Percentiles rank a stretch among this genome's conserved stretches.
These are phyloP conservation scores for rat (Rattus norvegicus) DNA, from an alignment of 2,113 vertebrate species.

Conservation along the genomic window GRCr8 NC_086022.1:148066001-148066500, in stretches of 20 bases:
- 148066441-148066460: background rate
- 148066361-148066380: constrained; percentile 97
- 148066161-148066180: background rate
- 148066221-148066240: constrained; percentile 96
- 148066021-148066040: constrained; percentile 22
- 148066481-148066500: background rate
- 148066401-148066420: constrained; percentile 80
- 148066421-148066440: background rate
- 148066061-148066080: background rate
- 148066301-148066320: constrained; percentile 99
- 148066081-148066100: background rate
- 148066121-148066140: background rate
- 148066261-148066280: constrained; percentile 99
- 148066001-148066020: background rate
- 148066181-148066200: background rate
- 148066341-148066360: constrained; percentile 96
- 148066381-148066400: constrained; percentile 97
- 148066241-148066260: constrained; percentile 98
- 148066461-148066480: background rate
- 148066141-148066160: background rate
- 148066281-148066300: constrained; percentile 98
- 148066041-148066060: background rate
- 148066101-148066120: background rate
- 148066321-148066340: constrained; percentile 99
- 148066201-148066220: constrained; percentile 89